A percentile compares a stretch with the other conserved stretches of the same genome.
Evolutionary conservation across 1,140 invertebrate genomes (phyloP).

Genomic region (Ceratina japonica): DNA sequence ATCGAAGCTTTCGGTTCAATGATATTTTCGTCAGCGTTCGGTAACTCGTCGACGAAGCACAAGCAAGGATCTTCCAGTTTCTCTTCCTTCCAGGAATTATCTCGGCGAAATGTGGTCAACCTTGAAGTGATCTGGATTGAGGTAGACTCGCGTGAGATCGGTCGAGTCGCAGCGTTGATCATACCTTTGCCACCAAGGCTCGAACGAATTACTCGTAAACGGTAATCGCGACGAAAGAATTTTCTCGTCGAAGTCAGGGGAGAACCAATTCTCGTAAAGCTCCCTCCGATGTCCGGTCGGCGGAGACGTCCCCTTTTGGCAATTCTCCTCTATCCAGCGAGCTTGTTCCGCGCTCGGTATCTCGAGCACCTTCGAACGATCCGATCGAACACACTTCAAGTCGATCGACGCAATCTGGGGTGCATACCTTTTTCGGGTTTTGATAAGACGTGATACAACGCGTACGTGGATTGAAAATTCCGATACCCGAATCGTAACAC

Average conservation of each 20-base stretch:
- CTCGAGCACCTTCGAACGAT: constrained; percentile 51
- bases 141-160: not conserved
- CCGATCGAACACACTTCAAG: too few species aligned
- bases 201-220: constrained; percentile 46
- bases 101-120: constrained; percentile 3
- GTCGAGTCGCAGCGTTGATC: too few species aligned
- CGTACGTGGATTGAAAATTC: constrained; percentile 78
- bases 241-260: not conserved
- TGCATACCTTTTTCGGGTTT: constrained; percentile 63
- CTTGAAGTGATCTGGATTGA: not conserved
- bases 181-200: constrained; percentile 65
- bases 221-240: constrained; percentile 32
- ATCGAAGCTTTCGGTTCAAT: not conserved
- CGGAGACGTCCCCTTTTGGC: constrained; percentile 76
- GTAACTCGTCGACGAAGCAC: not conserved
- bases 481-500: constrained; percentile 79
- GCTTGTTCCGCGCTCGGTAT: constrained; percentile 73
- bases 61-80: not conserved
- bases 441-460: constrained; percentile 71
- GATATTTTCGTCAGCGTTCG: not conserved
- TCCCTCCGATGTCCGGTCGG: constrained; percentile 76
- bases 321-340: constrained; percentile 80
- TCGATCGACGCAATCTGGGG: not conserved
- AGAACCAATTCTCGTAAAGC: constrained; percentile 79
- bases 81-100: not conserved